phyloP scores from a whole-genome alignment of 2,888 invertebrate genomes.

The Melinopterus prodromus region DNA sequence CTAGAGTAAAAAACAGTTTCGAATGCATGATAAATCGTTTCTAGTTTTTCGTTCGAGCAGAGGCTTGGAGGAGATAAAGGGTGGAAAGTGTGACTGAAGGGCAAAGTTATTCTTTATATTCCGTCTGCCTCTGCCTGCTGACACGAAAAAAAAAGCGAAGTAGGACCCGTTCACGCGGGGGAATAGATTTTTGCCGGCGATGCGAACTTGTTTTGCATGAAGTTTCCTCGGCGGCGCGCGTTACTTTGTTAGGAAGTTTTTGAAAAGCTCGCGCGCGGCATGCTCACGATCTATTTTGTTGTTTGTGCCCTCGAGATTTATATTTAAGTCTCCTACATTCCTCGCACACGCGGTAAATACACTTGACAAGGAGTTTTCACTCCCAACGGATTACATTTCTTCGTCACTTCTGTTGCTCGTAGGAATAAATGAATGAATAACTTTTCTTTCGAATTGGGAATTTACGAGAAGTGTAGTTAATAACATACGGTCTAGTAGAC shows the following conservation, averaged over 20 bases:
- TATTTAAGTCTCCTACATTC: not conserved
- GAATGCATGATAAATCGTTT: not conserved
- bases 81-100: conserved; percentile 4
- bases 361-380: too few relatives aligned
- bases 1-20: not conserved
- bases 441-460: too few relatives aligned
- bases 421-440: too few relatives aligned
- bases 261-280: not conserved
- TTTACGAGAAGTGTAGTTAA: too few relatives aligned
- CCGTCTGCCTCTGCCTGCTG: not conserved
- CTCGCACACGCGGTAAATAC: too few relatives aligned
- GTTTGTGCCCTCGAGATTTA: not conserved
- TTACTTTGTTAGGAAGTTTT: not conserved
- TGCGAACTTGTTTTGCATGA: conserved; percentile 4
- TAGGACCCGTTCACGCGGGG: not conserved
- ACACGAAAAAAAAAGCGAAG: not conserved
- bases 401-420: too few relatives aligned
- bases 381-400: too few relatives aligned
- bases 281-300: not conserved
- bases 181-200: not conserved
- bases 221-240: not conserved
- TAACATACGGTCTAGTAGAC: too few relatives aligned
- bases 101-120: not conserved
- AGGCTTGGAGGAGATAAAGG: not conserved
- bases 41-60: not conserved